Evolutionary conservation across 2,113 vertebrate genomes (phyloP).

Genomic region (Mesitornis unicolor): DNA sequence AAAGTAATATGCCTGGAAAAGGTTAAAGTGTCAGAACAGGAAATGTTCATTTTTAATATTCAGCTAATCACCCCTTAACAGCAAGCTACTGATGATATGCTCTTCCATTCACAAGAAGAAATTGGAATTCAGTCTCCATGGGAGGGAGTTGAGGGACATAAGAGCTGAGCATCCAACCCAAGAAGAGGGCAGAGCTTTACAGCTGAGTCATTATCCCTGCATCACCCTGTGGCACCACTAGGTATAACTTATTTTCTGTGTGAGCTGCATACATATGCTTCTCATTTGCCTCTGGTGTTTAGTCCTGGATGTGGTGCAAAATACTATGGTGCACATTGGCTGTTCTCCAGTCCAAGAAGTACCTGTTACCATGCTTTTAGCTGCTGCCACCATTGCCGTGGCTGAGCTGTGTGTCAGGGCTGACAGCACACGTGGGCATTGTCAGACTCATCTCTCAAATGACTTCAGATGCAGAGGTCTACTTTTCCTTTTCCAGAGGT

Average conservation of each 20-base stretch:
- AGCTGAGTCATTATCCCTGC: background rate
- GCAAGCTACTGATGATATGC: background rate
- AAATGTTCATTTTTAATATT: background rate
- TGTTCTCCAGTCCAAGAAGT: background rate
- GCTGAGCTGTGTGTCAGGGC: background rate
- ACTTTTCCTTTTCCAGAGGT: background rate
- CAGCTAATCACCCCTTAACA: background rate
- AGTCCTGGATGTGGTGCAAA: background rate
- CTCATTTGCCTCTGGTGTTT: background rate
- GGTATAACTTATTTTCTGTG: background rate
- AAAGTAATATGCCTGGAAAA: background rate
- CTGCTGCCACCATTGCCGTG: background rate
- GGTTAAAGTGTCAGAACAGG: background rate
- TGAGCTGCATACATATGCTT: background rate
- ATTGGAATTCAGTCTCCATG: background rate
- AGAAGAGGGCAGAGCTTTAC: background rate
- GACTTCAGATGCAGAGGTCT: background rate
- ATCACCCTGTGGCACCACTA: background rate
- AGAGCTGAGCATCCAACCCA: background rate
- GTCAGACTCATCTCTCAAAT: background rate
- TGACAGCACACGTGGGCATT: background rate
- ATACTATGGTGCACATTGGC: fast-evolving
- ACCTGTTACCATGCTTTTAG: background rate
- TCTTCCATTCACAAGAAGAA: background rate
- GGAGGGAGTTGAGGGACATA: background rate